Conservation (phyloP, 2,888 invertebrate genomes). For the Tipula helvola region DNA sequence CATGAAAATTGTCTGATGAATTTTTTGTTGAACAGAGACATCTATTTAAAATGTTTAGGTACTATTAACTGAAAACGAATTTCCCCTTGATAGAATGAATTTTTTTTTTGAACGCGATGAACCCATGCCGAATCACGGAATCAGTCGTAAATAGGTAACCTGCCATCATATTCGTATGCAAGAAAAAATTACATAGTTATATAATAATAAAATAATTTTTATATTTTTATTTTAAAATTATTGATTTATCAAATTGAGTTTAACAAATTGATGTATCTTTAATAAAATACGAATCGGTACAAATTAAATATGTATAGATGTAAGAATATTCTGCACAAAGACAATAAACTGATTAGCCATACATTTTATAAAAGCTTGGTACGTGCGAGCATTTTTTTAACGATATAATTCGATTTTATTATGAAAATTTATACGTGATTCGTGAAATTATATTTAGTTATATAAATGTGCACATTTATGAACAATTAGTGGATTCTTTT, state of each 20-base stretch:
- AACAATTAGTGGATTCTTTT: background rate
- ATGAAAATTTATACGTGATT: background rate
- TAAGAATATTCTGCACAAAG: background rate
- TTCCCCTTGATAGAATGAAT: background rate
- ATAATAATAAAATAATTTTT: background rate
- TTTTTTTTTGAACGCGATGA: background rate
- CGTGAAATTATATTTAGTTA: background rate
- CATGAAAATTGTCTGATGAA: background rate
- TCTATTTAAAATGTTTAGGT: background rate
- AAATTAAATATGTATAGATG: no score
- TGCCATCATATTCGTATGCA: background rate
- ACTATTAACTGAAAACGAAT: background rate
- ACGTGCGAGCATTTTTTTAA: background rate
- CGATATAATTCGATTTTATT: background rate
- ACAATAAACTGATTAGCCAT: background rate
- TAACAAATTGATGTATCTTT: background rate
- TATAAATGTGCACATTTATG: background rate
- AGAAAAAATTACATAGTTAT: background rate
- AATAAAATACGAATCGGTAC: background rate
- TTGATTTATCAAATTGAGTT: background rate
- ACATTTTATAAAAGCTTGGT: background rate
- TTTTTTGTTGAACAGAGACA: background rate
- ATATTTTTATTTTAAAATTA: background rate
- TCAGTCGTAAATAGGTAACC: background rate
- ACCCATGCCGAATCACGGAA: background rate